Conservation (phyloP, 2,888 invertebrate genomes). For the Sinodicranocentrus sp. region DNA sequence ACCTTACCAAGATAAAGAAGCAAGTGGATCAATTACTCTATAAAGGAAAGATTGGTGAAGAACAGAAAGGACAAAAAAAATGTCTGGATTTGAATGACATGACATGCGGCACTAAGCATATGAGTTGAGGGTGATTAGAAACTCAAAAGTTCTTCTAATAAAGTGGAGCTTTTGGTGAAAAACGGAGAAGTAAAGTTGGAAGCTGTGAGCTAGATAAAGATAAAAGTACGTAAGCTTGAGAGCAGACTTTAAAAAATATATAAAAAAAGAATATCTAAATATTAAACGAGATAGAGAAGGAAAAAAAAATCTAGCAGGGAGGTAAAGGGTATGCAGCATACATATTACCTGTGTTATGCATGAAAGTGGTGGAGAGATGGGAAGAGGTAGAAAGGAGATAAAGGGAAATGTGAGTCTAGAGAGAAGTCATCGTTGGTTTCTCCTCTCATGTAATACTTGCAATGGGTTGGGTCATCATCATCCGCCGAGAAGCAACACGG, state of each 20-base stretch:
- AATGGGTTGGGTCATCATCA: constrained; percentile 59
- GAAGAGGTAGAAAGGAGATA: constrained; percentile 7
- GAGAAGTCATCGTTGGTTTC: constrained; percentile 28
- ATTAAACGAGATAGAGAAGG: too few species aligned
- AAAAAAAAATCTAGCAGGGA: too few species aligned
- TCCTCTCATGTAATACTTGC: neutral
- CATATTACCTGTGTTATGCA: constrained; percentile 7
- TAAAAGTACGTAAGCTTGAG: too few species aligned
- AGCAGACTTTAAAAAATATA: too few species aligned
- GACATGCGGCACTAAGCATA: neutral
- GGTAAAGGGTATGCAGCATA: neutral
- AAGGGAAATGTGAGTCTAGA: constrained; percentile 53
- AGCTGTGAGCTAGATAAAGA: neutral
- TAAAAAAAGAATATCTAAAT: neutral
- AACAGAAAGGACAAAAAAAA: neutral
- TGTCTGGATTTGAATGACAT: constrained; percentile 8
- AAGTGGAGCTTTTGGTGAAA: neutral
- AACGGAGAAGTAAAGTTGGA: neutral
- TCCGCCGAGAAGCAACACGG: constrained; percentile 35
- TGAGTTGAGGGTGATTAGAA: neutral
- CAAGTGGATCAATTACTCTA: constrained; percentile 27
- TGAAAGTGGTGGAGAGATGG: neutral
- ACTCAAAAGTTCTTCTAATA: neutral
- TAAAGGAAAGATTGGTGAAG: neutral
- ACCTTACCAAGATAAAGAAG: constrained; percentile 7